Percentiles rank a stretch among this genome's conserved stretches.
These are phyloP conservation scores for Heliopora coerulea DNA, from an alignment of 92 coral and sea anemone species.

Conservation along the genomic window DNA sequence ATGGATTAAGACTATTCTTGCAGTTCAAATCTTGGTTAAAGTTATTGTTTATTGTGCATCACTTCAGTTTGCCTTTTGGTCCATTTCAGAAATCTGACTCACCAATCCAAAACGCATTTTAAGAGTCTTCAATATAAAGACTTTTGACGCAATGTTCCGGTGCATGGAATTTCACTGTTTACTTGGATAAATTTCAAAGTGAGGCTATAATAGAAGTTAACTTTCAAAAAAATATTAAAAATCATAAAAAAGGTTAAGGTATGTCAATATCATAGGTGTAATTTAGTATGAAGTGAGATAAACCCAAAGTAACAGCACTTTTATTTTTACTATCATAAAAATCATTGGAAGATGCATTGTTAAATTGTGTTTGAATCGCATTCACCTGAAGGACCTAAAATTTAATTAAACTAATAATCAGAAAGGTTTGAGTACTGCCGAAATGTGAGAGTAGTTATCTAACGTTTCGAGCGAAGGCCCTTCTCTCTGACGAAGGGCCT, in stretches of 20 bases:
- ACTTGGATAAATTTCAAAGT: constrained; percentile 37
- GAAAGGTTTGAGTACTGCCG: no score
- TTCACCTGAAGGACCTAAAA: no score
- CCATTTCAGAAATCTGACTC: constrained; percentile 34
- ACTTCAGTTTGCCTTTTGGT: constrained; percentile 2
- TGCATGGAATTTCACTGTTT: constrained; percentile 9
- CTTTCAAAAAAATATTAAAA: constrained; percentile 30
- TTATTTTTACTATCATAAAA: no score
- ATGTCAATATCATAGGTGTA: no score
- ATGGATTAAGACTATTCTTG: not conserved
- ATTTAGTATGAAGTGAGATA: no score
- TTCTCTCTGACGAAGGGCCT: no score
- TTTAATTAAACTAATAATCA: no score
- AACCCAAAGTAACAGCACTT: no score
- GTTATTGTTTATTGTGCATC: constrained; percentile 12
- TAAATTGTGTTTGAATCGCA: no score
- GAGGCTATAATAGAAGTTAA: constrained; percentile 41
- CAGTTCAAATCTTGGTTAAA: not conserved
- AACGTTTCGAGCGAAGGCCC: no score
- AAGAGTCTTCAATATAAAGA: constrained; percentile 33
- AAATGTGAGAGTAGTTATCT: no score
- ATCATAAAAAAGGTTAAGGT: not conserved
- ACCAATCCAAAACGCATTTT: constrained; percentile 40
- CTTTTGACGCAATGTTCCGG: constrained; percentile 13
- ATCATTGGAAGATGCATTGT: no score